These are phyloP conservation scores for Leuciscus idus DNA, from an alignment of 2,113 vertebrate species.

Conservation along the genomic window DNA sequence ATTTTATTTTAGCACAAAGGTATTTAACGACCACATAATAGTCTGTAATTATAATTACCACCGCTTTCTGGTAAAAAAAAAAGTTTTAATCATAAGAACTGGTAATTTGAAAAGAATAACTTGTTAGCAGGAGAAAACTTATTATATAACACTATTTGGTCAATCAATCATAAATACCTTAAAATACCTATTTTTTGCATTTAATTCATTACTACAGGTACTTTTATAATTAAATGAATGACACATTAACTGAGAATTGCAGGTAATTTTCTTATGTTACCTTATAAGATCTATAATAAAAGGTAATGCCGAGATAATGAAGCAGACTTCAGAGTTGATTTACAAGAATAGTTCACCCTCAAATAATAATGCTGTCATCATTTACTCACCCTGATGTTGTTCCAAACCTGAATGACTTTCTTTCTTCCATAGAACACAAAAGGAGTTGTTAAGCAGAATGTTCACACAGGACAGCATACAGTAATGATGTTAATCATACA, in stretches of 20 bases:
- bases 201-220: neutral
- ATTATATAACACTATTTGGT: neutral
- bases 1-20: neutral
- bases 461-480: too few relatives aligned
- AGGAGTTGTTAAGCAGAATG: neutral
- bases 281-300: neutral
- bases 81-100: neutral
- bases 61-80: neutral
- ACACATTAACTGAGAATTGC: neutral
- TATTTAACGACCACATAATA: neutral
- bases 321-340: neutral
- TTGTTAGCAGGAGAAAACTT: neutral
- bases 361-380: neutral
- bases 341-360: neutral
- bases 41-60: conserved; percentile 29
- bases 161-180: neutral
- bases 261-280: neutral
- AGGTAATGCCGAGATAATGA: neutral
- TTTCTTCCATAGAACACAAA: neutral
- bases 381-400: neutral
- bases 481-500: too few relatives aligned
- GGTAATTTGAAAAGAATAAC: neutral
- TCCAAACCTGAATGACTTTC: neutral
- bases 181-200: neutral
- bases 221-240: neutral